Conservation (phyloP, 2,113 vertebrate species). For the Zosterops japonicus region DNA sequence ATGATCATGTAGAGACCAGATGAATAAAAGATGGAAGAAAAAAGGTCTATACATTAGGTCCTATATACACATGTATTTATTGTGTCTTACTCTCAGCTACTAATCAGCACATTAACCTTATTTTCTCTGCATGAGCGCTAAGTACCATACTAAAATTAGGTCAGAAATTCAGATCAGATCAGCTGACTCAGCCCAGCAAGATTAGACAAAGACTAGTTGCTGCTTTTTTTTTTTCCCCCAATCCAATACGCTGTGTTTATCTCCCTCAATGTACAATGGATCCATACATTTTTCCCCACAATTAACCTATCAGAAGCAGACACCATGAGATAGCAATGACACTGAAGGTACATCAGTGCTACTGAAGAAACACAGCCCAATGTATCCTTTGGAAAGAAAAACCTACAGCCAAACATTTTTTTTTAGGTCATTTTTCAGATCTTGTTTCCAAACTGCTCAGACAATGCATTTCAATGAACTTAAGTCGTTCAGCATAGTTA, state of each 20-base stretch:
- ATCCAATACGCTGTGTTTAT: background rate
- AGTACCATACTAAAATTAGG: conserved; percentile 74
- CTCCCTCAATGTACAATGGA: background rate
- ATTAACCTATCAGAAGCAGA: conserved; percentile 2
- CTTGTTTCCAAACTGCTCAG: background rate
- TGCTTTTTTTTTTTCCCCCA: background rate
- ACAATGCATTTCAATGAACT: conserved; percentile 10
- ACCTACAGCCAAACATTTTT: fast-evolving
- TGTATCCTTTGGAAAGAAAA: background rate
- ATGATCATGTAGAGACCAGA: background rate
- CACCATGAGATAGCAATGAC: background rate
- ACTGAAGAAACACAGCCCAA: background rate
- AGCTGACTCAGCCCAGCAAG: conserved; percentile 62
- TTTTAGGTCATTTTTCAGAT: background rate
- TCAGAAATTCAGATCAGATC: conserved; percentile 79
- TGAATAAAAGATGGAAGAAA: background rate
- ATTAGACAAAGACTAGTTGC: conserved; percentile 46
- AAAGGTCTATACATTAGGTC: background rate
- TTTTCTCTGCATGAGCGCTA: conserved; percentile 62
- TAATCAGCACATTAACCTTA: conserved; percentile 72
- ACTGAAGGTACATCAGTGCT: background rate
- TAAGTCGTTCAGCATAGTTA: background rate
- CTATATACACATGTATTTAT: background rate
- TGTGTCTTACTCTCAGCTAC: conserved; percentile 39
- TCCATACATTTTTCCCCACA: conserved; percentile 25